Evolutionary conservation across 2,888 invertebrate species (phyloP).

Genomic region (Unio pictorum): DNA sequence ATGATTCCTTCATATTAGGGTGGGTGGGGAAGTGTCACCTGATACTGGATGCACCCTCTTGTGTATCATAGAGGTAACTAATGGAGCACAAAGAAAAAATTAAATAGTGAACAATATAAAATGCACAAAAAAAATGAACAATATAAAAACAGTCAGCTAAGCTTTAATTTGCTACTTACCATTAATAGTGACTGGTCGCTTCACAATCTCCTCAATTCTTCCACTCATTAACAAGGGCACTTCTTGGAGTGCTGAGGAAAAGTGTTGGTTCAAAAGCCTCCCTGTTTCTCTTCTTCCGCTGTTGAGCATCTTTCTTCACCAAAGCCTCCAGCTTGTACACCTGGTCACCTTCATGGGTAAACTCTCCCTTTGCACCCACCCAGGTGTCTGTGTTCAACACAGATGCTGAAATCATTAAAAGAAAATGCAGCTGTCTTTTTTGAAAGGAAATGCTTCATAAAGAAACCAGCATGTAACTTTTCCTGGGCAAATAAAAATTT

Average conservation of each 20-base stretch:
- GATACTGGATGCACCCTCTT: too few species aligned
- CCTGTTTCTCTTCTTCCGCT: slow-evolving; percentile 13
- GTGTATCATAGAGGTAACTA: too few species aligned
- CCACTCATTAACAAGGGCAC: slow-evolving; percentile 32
- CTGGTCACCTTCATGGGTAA: slow-evolving; percentile 32
- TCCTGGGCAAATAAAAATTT: too few species aligned
- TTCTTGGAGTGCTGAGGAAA: slow-evolving; percentile 37
- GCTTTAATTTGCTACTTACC: slow-evolving; percentile 25
- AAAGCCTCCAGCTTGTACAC: slow-evolving; percentile 40
- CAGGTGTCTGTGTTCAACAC: slow-evolving; percentile 38
- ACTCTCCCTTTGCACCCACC: slow-evolving; percentile 32
- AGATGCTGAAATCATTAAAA: slow-evolving; percentile 31
- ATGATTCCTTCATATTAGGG: too few species aligned
- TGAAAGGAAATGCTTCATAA: too few species aligned
- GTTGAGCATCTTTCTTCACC: slow-evolving; percentile 19
- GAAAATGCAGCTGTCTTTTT: background rate
- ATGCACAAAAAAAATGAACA: slow-evolving; percentile 7
- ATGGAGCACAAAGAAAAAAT: background rate
- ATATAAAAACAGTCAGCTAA: too few species aligned
- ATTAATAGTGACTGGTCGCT: slow-evolving; percentile 39
- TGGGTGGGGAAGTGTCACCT: too few species aligned
- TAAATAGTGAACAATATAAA: slow-evolving; percentile 1
- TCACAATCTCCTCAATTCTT: slow-evolving; percentile 36
- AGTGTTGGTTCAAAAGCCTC: slow-evolving; percentile 33
- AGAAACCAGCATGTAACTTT: too few species aligned